phyloP scores from a whole-genome alignment of 2,113 vertebrate species.

The Rhea pennata region DNA sequence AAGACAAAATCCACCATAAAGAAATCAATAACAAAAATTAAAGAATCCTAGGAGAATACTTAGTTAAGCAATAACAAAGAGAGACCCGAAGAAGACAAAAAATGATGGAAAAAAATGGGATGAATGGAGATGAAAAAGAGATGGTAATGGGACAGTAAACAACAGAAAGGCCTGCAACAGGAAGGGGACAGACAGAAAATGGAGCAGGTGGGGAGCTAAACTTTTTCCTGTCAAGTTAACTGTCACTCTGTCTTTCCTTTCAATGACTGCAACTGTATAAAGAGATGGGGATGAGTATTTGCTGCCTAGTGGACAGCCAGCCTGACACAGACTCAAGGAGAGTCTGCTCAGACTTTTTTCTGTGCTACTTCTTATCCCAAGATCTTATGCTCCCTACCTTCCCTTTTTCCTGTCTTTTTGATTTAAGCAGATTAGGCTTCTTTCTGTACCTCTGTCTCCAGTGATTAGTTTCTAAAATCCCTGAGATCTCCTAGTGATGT shows the following conservation, averaged over 20 bases:
- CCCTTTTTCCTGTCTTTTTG: not conserved
- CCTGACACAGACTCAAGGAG: no score
- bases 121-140: not conserved
- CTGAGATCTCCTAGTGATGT: not conserved
- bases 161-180: not conserved
- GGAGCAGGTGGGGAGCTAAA: not conserved
- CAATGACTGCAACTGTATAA: accelerated
- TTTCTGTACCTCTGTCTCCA: not conserved
- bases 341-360: not conserved
- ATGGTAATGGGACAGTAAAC: not conserved
- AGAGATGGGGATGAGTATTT: not conserved
- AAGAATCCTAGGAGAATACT: not conserved
- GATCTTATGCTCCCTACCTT: not conserved
- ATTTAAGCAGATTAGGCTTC: not conserved
- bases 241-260: not conserved
- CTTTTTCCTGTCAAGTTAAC: not conserved
- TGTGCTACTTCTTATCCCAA: not conserved
- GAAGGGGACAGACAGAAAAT: not conserved
- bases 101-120: not conserved
- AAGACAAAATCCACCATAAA: not conserved
- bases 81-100: not conserved
- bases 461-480: not conserved
- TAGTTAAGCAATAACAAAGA: not conserved
- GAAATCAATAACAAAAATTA: not conserved
- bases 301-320: not conserved